Evolutionary conservation across 2,797 vertebrate species (phyloP).

Genomic region (Hylomyscus alleni): DNA sequence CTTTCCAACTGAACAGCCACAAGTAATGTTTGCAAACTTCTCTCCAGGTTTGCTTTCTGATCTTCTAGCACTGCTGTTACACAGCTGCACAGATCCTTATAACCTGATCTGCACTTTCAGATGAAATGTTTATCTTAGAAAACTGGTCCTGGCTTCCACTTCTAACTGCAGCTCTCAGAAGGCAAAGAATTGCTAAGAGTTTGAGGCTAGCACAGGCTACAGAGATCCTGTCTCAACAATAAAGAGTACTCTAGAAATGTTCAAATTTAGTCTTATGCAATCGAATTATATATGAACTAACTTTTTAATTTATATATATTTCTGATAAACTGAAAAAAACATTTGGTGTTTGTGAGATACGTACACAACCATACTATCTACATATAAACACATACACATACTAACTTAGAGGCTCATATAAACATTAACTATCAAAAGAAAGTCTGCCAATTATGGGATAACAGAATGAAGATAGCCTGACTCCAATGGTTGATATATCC

Average conservation of each 20-base stretch:
- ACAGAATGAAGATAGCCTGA: conserved; percentile 55
- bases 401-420: conserved; percentile 53
- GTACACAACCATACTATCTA: conserved; percentile 11
- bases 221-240: background rate
- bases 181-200: background rate
- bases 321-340: conserved; percentile 64
- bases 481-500: conserved; percentile 1
- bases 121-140: conserved; percentile 13
- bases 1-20: conserved; percentile 51
- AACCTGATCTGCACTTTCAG: conserved; percentile 41
- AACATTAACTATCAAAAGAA: conserved; percentile 56
- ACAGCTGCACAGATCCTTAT: background rate
- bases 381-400: conserved; percentile 50
- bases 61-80: conserved; percentile 1
- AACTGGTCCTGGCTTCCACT: background rate
- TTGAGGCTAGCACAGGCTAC: background rate
- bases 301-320: conserved; percentile 57
- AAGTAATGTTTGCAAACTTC: conserved; percentile 34
- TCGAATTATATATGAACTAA: conserved; percentile 41
- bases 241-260: conserved; percentile 39
- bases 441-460: conserved; percentile 11
- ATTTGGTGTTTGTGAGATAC: conserved; percentile 25
- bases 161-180: background rate
- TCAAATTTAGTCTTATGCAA: conserved; percentile 56
- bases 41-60: conserved; percentile 39